Evolutionary conservation across 2,113 vertebrate species (phyloP).

Genomic region (Chamaea fasciata): DNA sequence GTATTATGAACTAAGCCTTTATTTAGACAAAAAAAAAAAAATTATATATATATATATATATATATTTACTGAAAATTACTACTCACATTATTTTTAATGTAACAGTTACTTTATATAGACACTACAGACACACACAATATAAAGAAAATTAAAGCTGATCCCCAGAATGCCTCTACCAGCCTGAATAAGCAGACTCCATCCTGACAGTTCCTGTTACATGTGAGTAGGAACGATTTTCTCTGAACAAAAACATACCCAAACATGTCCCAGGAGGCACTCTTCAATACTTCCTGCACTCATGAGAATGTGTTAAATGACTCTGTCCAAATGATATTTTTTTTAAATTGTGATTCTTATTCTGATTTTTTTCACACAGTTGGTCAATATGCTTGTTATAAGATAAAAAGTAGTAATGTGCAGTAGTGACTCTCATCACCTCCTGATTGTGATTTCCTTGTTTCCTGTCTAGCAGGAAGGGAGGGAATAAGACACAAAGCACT

Average conservation of each 20-base stretch:
- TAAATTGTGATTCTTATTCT: not conserved
- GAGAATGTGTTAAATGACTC: not conserved
- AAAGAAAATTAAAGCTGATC: not conserved
- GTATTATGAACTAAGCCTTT: not conserved
- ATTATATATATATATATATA: not conserved
- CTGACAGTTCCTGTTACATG: not conserved
- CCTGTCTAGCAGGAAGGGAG: not conserved
- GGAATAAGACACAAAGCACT: not conserved
- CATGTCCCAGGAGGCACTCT: not conserved
- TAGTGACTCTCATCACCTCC: not conserved
- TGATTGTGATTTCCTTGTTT: not conserved
- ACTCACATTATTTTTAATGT: not conserved
- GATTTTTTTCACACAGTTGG: not conserved
- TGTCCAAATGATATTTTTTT: not conserved
- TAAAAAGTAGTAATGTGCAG: not conserved
- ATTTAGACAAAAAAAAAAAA: not conserved
- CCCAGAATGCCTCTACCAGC: not conserved
- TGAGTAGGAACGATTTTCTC: not conserved
- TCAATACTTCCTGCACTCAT: not conserved
- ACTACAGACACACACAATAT: not conserved
- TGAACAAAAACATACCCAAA: not conserved
- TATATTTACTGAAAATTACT: not conserved
- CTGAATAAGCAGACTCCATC: not conserved
- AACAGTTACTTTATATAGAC: not conserved
- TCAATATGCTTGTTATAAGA: not conserved